Conservation (phyloP, 1,140 invertebrate species). For the Heliconius nattereri region DNA sequence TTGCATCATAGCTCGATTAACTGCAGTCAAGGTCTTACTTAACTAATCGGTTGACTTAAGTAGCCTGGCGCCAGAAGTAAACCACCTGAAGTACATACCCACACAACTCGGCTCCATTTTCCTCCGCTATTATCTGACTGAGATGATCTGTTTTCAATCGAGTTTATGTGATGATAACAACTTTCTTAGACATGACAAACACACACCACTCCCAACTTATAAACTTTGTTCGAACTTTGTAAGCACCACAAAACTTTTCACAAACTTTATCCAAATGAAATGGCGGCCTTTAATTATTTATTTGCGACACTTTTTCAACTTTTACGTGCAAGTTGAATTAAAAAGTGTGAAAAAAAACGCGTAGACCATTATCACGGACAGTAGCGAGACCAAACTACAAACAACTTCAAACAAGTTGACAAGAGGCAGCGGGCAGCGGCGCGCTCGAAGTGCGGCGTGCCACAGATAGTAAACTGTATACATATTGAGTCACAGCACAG, state of each 20-base stretch:
- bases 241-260: constrained; percentile 40
- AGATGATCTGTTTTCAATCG: constrained; percentile 50
- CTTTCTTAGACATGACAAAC: constrained; percentile 73
- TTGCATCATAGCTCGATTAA: constrained; percentile 59
- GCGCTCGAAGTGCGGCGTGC: constrained; percentile 24
- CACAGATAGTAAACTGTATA: constrained; percentile 40
- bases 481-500: constrained; percentile 14
- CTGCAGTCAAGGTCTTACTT: constrained; percentile 59
- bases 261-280: constrained; percentile 36
- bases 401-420: constrained; percentile 52
- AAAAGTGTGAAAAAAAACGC: constrained; percentile 42
- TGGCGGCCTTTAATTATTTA: constrained; percentile 30
- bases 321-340: constrained; percentile 22
- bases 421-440: constrained; percentile 29
- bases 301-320: constrained; percentile 45
- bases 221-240: constrained; percentile 51
- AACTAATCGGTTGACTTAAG: constrained; percentile 24
- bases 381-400: constrained; percentile 52
- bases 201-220: constrained; percentile 62
- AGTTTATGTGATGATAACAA: constrained; percentile 63
- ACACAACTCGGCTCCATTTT: constrained; percentile 69
- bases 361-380: constrained; percentile 48
- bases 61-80: constrained; percentile 20
- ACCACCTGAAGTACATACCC: constrained; percentile 54
- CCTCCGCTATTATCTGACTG: constrained; percentile 25